These are phyloP conservation scores for Xestoiulus laeticollis DNA, from an alignment of 2,888 invertebrate genomes.

Conservation along the genomic window DNA sequence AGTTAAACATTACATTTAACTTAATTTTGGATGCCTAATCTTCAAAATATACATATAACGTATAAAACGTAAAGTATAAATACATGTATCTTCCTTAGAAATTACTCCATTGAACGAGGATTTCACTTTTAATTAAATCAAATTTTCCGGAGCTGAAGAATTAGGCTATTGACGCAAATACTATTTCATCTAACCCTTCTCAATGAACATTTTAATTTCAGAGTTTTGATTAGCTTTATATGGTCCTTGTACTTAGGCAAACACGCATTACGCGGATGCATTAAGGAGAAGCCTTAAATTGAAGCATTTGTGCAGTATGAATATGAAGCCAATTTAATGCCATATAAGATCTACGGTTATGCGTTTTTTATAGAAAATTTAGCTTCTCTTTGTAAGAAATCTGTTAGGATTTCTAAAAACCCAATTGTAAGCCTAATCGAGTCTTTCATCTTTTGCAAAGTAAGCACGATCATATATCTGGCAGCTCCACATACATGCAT, in stretches of 20 bases:
- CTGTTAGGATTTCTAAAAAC: not conserved
- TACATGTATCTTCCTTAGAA: too few relatives aligned
- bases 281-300: slow-evolving; percentile 13
- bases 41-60: too few relatives aligned
- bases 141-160: too few relatives aligned
- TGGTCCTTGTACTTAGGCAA: not conserved
- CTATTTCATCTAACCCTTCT: too few relatives aligned
- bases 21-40: too few relatives aligned
- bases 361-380: not conserved
- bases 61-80: too few relatives aligned
- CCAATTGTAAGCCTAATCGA: not conserved
- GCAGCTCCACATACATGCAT: not conserved
- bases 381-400: not conserved
- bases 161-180: too few relatives aligned
- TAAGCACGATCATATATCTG: not conserved
- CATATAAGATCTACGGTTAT: not conserved
- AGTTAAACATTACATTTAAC: too few relatives aligned
- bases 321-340: not conserved
- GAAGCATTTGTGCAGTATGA: not conserved
- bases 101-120: too few relatives aligned
- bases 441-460: not conserved
- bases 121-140: not conserved
- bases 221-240: not conserved
- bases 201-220: too few relatives aligned
- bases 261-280: not conserved